Conservation (phyloP, 2,888 invertebrate species). For the Selenia dentaria region DNA sequence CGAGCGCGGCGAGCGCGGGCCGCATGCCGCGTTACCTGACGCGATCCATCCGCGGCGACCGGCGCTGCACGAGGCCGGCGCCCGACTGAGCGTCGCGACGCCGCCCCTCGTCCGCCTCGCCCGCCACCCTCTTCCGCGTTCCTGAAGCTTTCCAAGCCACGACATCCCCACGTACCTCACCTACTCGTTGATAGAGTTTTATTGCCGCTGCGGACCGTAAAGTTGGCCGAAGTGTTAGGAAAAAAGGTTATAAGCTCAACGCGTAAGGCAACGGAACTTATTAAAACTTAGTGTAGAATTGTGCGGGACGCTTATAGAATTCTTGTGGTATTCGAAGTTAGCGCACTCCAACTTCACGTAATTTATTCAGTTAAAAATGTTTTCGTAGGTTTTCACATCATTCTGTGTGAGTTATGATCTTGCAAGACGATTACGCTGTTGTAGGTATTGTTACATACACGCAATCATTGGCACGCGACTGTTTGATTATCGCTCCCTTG, state of each 20-base stretch:
- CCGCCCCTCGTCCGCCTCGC: conserved; percentile 39
- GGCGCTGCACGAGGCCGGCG: conserved; percentile 79
- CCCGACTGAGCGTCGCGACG: conserved; percentile 76
- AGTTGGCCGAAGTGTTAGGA: conserved; percentile 47
- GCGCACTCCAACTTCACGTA: conserved; percentile 20
- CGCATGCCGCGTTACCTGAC: conserved; percentile 77
- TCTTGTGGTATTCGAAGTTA: conserved; percentile 22
- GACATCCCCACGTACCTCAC: conserved; percentile 39
- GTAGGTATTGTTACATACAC: conserved; percentile 20
- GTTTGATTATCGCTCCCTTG: conserved; percentile 21
- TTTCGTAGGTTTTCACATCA: conserved; percentile 13
- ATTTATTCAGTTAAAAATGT: conserved; percentile 15
- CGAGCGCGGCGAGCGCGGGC: conserved; percentile 79
- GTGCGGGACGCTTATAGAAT: conserved; percentile 18
- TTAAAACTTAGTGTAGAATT: conserved; percentile 52
- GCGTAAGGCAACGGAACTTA: conserved; percentile 45
- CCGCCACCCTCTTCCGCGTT: conserved; percentile 30
- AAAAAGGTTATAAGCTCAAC: conserved; percentile 60
- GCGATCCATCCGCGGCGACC: conserved; percentile 66
- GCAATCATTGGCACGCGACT: conserved; percentile 29
- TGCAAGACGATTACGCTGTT: conserved; percentile 17
- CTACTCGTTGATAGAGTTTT: conserved; percentile 62
- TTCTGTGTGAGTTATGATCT: conserved; percentile 16
- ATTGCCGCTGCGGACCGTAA: conserved; percentile 63
- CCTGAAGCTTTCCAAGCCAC: conserved; percentile 39